Evolutionary conservation across 2,888 invertebrate genomes (phyloP), one percentile per base, ranked within the genome.

Genomic region (Hypselothyrea guttata): DNA sequence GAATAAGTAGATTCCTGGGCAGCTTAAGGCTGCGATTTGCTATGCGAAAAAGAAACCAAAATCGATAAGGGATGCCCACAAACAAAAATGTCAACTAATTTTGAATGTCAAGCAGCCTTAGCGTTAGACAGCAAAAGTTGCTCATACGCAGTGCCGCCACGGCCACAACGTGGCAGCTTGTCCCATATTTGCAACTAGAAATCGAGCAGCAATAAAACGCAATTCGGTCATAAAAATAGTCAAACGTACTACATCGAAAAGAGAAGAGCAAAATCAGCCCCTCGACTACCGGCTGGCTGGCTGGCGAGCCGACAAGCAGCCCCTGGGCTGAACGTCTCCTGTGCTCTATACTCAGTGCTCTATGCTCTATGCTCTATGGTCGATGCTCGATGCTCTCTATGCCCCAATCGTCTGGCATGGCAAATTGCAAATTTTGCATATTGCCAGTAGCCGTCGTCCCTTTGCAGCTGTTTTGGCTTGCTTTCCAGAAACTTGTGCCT

Each of bases 161-260:
- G 53, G 56, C 40, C 49, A 9, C 37, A 48, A 31, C 13, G 49
- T 13, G 12, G 12, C 18, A 31, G 45, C 48, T 48, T 66, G 71
- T 51, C 56, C 71, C 63, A 71, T 45, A 64, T 71, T 64, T 33
- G 47, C 46, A 48, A 47, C 67, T 56, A 54, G 48, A 48, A 65
- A 38, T 51, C 59, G 56, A 67, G 71, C 59, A 73, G 86, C 75
- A 84, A 86, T 86, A 87, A 86, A 87, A 84, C 84, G 81, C 86
- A 84, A 79, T 86, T 86, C 74, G 86, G 86, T 83, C 85, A 82
- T 82, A 82, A 82, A 82, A 82, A 82, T 83, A 79, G 84, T 83
- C 82, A 60, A 74, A 82, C 83, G 75, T 72, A 52, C 64, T 37
- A 41, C 35, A 8, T 13, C 15, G 15, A 15, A 7, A 15, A 12